These are phyloP conservation scores for Siphlonurus alternatus DNA, from an alignment of 2,888 invertebrate genomes.

Conservation along the genomic window DNA sequence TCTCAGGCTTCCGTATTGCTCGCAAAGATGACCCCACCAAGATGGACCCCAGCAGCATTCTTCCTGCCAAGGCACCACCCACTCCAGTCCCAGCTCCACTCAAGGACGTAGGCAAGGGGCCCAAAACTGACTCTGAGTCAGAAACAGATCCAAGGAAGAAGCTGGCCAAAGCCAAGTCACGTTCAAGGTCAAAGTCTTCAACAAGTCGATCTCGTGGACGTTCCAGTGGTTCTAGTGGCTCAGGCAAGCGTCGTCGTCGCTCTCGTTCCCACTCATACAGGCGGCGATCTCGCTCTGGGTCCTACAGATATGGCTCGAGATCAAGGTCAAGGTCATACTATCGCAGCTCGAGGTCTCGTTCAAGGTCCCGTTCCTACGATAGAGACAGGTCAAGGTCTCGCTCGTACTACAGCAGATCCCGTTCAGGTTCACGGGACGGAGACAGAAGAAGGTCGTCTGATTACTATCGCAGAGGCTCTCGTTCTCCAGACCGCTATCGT, in stretches of 20 bases:
- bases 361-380: slow-evolving; percentile 17
- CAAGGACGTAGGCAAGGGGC: slow-evolving; percentile 18
- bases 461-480: not conserved
- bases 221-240: slow-evolving; percentile 34
- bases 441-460: not conserved
- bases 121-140: slow-evolving; percentile 27
- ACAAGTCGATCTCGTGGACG: slow-evolving; percentile 37
- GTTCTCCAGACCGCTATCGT: slow-evolving; percentile 1
- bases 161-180: slow-evolving; percentile 11
- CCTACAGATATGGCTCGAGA: slow-evolving; percentile 13
- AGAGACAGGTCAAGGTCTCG: slow-evolving; percentile 29
- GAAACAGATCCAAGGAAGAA: slow-evolving; percentile 16
- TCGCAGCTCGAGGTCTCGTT: slow-evolving; percentile 19
- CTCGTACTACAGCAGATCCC: slow-evolving; percentile 40
- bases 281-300: slow-evolving; percentile 14
- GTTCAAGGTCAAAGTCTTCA: slow-evolving; percentile 14
- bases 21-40: not conserved
- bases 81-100: not conserved
- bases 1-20: not conserved
- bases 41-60: not conserved
- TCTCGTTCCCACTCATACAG: slow-evolving; percentile 23
- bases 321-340: slow-evolving; percentile 43
- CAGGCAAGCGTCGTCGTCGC: slow-evolving; percentile 24
- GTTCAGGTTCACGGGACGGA: slow-evolving; percentile 30
- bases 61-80: not conserved